Base-by-base conservation (phyloP, 2,888 invertebrate species). In the Epistrophella euchroma region DNA sequence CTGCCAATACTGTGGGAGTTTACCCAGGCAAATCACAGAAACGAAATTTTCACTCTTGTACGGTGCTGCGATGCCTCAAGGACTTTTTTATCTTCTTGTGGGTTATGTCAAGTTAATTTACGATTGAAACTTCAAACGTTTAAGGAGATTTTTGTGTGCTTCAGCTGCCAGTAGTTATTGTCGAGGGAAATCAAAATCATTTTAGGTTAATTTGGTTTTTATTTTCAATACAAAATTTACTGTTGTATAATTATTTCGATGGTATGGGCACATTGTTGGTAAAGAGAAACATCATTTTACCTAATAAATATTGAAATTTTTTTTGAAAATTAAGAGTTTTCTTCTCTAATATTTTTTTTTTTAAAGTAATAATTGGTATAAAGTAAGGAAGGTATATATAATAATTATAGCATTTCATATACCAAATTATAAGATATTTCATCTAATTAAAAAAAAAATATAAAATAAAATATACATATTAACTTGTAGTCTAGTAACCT, bases 31-130 rank as follows among this genome's bases (percentile, higher is more conserved):
- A 40, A 40, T 37, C 4, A 22, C 15, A 15, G 22, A 40, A 60
- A 60, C 37, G 60, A 40, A 47, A 71, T 56, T 75, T 71, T 35
- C 76, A 37, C 71, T 56, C 17, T 11, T 66, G 28, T 28, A 4
- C 2, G 28, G 32, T 2, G 13, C 10, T 55, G 55, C 17, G 11
- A 19, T 32, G n/a, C 45, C 40, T 28, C 45, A 62, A 72, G 64
- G 45, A 72, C 15, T 6, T 56, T 37, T 56, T 66, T 58, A 22
- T 15, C 35, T 25, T 11, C 40, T 19, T 70, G 50, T 37, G 68
- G 47, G 17, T 62, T 64, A 45, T 68, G 74, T 74, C 60, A 43
- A 62, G 73, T 81, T 80, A 80, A 79, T 79, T 76, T 80, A 73
- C 52, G 72, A 68, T 32, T 56, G 40, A 70, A 74, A 74, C 64